Conservation (phyloP, 2,113 vertebrate species). For the Albula glossodonta region DNA sequence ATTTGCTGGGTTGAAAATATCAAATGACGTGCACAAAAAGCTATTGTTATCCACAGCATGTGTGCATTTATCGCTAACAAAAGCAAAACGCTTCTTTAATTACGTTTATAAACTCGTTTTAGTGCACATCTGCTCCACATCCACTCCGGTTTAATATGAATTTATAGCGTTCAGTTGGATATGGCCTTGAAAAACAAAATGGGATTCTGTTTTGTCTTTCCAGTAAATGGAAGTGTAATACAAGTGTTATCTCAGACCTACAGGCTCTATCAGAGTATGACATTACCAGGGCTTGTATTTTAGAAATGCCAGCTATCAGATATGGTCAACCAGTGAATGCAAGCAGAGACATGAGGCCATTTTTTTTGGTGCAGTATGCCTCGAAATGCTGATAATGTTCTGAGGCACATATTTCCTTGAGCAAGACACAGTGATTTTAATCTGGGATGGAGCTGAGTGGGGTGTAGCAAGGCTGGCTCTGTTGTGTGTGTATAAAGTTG, state of each 20-base stretch:
- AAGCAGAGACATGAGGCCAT: neutral
- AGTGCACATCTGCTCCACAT: neutral
- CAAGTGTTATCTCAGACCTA: neutral
- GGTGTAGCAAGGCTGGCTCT: neutral
- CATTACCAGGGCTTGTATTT: neutral
- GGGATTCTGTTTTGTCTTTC: neutral
- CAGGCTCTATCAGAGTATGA: neutral
- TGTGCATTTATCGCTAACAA: neutral
- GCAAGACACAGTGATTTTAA: neutral
- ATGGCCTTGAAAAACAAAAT: neutral
- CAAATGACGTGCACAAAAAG: neutral
- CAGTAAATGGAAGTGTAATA: neutral
- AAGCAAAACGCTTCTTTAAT: neutral
- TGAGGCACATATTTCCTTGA: neutral
- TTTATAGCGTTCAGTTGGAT: neutral
- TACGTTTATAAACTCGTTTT: neutral
- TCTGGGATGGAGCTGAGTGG: neutral
- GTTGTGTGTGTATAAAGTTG: slow-evolving; percentile 7
- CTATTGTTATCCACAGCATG: neutral
- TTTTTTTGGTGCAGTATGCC: neutral
- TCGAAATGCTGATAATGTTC: neutral
- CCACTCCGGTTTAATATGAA: neutral
- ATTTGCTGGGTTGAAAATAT: neutral
- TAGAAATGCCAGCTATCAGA: neutral
- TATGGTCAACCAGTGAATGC: neutral